Conservation (phyloP, 2,113 vertebrate species). For the Holacanthus passer region DNA sequence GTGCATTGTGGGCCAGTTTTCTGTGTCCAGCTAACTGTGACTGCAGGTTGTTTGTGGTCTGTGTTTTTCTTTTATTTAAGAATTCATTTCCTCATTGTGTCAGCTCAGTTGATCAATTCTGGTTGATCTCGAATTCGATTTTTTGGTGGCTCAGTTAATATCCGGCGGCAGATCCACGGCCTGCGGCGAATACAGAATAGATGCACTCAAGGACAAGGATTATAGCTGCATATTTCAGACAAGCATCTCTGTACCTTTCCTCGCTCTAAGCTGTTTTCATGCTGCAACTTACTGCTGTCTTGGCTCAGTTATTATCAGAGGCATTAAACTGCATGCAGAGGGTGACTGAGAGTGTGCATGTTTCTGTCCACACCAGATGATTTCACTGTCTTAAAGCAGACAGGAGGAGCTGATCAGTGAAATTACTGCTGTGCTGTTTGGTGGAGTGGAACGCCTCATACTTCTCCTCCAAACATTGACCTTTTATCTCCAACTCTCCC, state of each 20-base stretch:
- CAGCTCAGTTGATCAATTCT: constrained; percentile 1
- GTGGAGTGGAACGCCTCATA: neutral
- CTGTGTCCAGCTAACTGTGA: neutral
- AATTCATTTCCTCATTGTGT: constrained; percentile 30
- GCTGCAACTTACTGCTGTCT: neutral
- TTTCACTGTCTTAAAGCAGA: neutral
- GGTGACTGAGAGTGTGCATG: neutral
- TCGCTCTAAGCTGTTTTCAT: neutral
- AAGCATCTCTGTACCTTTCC: constrained; percentile 18
- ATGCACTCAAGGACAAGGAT: constrained; percentile 19
- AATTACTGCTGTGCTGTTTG: neutral
- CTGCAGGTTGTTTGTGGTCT: neutral
- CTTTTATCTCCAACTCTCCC: neutral
- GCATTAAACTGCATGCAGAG: neutral
- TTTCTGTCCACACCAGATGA: constrained; percentile 4
- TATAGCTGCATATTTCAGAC: constrained; percentile 14
- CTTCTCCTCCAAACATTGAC: neutral
- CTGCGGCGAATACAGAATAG: constrained; percentile 36
- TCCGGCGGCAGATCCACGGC: constrained; percentile 1
- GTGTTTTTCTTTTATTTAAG: neutral
- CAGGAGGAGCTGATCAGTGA: neutral
- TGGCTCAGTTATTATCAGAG: constrained; percentile 1
- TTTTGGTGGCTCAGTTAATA: constrained; percentile 12
- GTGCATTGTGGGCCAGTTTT: neutral
- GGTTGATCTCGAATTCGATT: constrained; percentile 12